Percentiles rank a stretch among this genome's conserved stretches.
Conservation (phyloP, 2,888 invertebrate species). For the Trichacis sp. region DNA sequence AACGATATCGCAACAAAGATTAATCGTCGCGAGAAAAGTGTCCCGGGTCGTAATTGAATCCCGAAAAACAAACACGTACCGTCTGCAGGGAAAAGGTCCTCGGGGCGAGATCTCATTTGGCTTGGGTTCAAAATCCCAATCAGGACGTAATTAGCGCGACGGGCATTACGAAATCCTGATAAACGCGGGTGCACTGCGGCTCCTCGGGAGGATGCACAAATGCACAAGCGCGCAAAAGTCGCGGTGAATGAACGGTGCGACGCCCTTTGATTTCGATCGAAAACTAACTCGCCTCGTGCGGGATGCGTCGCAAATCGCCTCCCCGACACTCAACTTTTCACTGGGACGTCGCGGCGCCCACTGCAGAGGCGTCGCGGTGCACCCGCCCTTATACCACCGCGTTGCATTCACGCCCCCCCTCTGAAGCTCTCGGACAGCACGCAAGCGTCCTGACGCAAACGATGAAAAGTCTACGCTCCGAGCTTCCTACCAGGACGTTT, state of each 20-base stretch:
- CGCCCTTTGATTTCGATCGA: conserved; percentile 38
- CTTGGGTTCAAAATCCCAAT: conserved; percentile 24
- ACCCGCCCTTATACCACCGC: conserved; percentile 67
- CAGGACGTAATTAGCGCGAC: conserved; percentile 18
- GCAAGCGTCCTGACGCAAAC: conserved; percentile 43
- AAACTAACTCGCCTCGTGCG: conserved; percentile 48
- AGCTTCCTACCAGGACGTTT: conserved; percentile 39
- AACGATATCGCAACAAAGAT: too few species aligned
- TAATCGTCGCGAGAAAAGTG: too few species aligned
- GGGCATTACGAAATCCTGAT: conserved; percentile 19
- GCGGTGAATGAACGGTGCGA: conserved; percentile 17
- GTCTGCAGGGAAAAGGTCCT: not conserved
- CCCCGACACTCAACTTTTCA: conserved; percentile 21
- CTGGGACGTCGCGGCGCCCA: conserved; percentile 64
- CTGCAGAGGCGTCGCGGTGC: conserved; percentile 66
- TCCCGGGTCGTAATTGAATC: conserved; percentile 14
- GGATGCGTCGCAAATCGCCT: conserved; percentile 2
- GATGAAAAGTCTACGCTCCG: conserved; percentile 35
- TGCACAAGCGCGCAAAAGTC: not conserved
- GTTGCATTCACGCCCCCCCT: conserved; percentile 52
- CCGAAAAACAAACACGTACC: conserved; percentile 14
- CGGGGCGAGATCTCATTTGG: conserved; percentile 14
- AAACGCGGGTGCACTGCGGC: conserved; percentile 17
- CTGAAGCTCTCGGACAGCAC: conserved; percentile 29
- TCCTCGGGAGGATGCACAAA: not conserved